phyloP scores from a whole-genome alignment of 2,888 invertebrate genomes.

The Plemyria rubiginata region DNA sequence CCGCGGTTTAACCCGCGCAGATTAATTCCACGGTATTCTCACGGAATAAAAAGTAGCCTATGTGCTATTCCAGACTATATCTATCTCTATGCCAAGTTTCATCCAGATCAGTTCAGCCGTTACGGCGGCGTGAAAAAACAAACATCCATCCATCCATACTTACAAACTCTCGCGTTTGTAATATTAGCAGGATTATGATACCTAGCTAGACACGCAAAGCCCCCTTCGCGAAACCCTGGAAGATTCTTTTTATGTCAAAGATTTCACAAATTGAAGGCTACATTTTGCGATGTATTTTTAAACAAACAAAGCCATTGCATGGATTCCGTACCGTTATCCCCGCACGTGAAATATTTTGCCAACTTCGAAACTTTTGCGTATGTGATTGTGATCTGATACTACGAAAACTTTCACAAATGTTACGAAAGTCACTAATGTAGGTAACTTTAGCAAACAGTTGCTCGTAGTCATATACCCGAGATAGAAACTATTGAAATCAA shows the following conservation, averaged over 20 bases:
- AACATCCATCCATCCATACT: too few species aligned
- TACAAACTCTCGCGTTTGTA: too few species aligned
- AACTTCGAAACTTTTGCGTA: conserved; percentile 22
- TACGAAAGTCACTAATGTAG: conserved; percentile 10
- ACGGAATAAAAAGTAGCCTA: too few species aligned
- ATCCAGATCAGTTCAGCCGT: too few species aligned
- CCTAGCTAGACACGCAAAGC: too few species aligned
- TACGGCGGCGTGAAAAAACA: too few species aligned
- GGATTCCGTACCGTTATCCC: conserved; percentile 14
- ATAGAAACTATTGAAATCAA: not conserved
- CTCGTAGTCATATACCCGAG: not conserved
- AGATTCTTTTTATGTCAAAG: not conserved
- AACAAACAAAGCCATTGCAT: conserved; percentile 20
- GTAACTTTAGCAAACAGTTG: not conserved
- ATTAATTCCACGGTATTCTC: too few species aligned
- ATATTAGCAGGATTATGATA: too few species aligned
- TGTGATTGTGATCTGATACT: conserved; percentile 16
- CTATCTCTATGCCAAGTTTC: too few species aligned
- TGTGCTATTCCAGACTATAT: too few species aligned
- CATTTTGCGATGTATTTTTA: conserved; percentile 9
- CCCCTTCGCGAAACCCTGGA: not conserved
- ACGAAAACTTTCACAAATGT: conserved; percentile 18
- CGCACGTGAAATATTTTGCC: conserved; percentile 21
- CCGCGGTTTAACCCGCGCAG: too few species aligned
- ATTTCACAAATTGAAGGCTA: not conserved